phyloP scores from a whole-genome alignment of 2,113 vertebrate species.

The Larimichthys crocea region DNA sequence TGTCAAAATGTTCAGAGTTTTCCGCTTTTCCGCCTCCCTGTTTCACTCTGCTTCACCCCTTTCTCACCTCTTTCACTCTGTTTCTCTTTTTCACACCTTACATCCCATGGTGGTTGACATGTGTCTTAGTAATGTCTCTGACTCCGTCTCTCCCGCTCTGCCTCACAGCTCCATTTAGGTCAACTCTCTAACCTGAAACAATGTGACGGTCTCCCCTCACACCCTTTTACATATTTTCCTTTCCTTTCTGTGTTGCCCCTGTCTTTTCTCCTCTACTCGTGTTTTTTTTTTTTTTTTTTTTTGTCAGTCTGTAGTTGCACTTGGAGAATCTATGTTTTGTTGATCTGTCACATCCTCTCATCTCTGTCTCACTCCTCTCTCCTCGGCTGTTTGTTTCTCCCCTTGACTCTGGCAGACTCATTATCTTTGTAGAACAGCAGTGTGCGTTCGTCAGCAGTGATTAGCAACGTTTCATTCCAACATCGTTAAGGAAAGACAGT shows the following conservation, averaged over 20 bases:
- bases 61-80: slow-evolving; percentile 63
- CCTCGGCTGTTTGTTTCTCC: slow-evolving; percentile 76
- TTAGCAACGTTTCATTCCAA: slow-evolving; percentile 76
- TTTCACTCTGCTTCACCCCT: slow-evolving; percentile 17
- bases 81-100: slow-evolving; percentile 70
- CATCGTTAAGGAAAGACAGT: slow-evolving; percentile 75
- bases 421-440: slow-evolving; percentile 81
- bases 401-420: slow-evolving; percentile 77
- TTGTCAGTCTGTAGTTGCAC: slow-evolving; percentile 66
- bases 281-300: slow-evolving; percentile 14
- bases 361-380: slow-evolving; percentile 50
- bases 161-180: slow-evolving; percentile 75
- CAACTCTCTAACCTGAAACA: slow-evolving; percentile 72
- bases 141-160: slow-evolving; percentile 62
- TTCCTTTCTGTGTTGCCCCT: slow-evolving; percentile 38
- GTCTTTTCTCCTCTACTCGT: slow-evolving; percentile 46
- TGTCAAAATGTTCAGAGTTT: slow-evolving; percentile 29
- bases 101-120: slow-evolving; percentile 69
- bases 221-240: slow-evolving; percentile 52
- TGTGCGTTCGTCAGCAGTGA: slow-evolving; percentile 79
- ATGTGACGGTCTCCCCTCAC: slow-evolving; percentile 53
- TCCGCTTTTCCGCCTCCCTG: slow-evolving; percentile 14
- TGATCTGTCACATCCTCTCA: slow-evolving; percentile 65
- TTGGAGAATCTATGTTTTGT: slow-evolving; percentile 67
- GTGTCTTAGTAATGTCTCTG: slow-evolving; percentile 69